A percentile compares a stretch with the other conserved stretches of the same genome.
Conservation (phyloP, 2,797 vertebrate genomes). For the Limosa lapponica region DNA sequence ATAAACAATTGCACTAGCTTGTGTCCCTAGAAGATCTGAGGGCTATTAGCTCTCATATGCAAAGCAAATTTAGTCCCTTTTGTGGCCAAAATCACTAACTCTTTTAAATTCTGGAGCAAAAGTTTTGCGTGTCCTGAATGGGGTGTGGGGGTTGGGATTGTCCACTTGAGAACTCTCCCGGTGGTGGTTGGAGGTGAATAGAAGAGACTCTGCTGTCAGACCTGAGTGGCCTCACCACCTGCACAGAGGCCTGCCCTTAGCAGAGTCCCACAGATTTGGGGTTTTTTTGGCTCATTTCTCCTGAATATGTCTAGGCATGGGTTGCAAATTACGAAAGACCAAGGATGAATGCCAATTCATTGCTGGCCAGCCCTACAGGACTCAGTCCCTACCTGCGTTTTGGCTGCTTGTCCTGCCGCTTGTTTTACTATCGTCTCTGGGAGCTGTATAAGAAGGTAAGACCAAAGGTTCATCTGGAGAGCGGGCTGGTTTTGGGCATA, state of each 20-base stretch:
- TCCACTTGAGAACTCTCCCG: neutral
- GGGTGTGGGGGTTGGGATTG: neutral
- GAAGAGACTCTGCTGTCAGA: neutral
- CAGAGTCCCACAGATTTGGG: neutral
- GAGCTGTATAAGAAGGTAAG: slow-evolving; percentile 96
- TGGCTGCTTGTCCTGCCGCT: slow-evolving; percentile 92
- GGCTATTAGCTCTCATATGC: neutral
- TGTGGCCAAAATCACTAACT: neutral
- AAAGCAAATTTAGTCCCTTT: neutral
- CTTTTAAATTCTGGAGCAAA: neutral
- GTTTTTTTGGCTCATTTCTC: neutral
- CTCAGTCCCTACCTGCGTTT: slow-evolving; percentile 97
- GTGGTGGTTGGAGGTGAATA: neutral
- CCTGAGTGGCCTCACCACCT: neutral
- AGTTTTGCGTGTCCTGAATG: neutral
- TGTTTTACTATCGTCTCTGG: slow-evolving; percentile 93
- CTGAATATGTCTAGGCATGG: slow-evolving; percentile 85
- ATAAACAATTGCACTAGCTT: neutral
- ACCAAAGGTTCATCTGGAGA: neutral
- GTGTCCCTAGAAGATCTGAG: neutral
- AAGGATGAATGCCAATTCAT: slow-evolving; percentile 88
- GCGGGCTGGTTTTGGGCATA: neutral
- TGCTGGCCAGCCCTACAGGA: slow-evolving; percentile 93
- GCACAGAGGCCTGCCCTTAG: neutral
- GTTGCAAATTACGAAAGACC: slow-evolving; percentile 92